Base-by-base conservation (phyloP, 2,797 vertebrate genomes). In the Sebastes diaconus region DNA sequence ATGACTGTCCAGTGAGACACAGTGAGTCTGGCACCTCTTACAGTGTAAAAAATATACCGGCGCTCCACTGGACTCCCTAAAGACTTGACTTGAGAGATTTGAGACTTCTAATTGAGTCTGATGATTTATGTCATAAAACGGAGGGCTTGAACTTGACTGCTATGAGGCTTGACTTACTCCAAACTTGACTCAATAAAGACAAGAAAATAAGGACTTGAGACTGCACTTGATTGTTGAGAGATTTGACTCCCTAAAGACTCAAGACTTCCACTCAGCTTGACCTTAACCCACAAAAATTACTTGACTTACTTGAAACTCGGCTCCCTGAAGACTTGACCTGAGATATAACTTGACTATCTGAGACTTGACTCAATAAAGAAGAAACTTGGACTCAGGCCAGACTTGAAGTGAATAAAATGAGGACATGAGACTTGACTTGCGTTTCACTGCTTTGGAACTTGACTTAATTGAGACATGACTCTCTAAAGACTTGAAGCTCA, bases 1-100 rank as follows among this genome's bases (percentile, higher is more conserved):
- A 81, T 75, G 71, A 69, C 66, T 64, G 66, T 60, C 59, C 63
- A 1, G 60, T 72, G 55, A 70, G 65, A 77, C 60, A 25, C 32
- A 30, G 32, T 58, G 50, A 63, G 60, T 36, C 74, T 72, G 75
- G 71, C 73, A 66, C 75, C 54, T 67, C 72, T 65, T 22, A 24
- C 6, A 22, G 70, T 34, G 42, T 76, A 68, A 58, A 76, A 42
- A 64, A 24, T 13, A 12, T 8, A 18, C 5, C 6, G 24, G 24
- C 8, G 3, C 50, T 13, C 11, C 11, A 36, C 34, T 13, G 11
- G 30, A 75, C 18, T 65, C 46, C 55, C n/a, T 16, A 1, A 54
- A 63, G 34, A 24, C 6, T 52, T 13, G 39, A 42, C 13, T 42
- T 42, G 39, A 42, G 39, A 42, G 24, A 27, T 16, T 34, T 61